These are phyloP conservation scores for Drosophila ercepeae DNA, from an alignment of 1,140 invertebrate species.

Conservation along the genomic window DNA sequence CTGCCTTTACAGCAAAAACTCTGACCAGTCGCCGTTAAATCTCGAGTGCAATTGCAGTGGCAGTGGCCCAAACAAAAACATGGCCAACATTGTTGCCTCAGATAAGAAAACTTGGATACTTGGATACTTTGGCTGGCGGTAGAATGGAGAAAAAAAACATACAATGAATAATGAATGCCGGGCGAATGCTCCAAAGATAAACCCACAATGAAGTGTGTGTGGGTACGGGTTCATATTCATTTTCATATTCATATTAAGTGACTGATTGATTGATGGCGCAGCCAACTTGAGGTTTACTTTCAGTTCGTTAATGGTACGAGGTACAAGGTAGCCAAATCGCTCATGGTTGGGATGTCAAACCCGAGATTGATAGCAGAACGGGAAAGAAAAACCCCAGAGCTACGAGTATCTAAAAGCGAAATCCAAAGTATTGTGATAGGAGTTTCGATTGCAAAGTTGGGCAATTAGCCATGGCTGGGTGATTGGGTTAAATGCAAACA, in stretches of 20 bases:
- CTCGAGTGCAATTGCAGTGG: constrained; percentile 16
- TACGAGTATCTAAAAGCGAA: constrained; percentile 23
- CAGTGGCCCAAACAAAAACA: constrained; percentile 31
- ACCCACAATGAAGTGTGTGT: constrained; percentile 24
- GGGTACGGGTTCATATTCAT: constrained; percentile 25
- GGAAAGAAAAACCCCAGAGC: constrained; percentile 24
- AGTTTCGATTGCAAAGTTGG: constrained; percentile 12
- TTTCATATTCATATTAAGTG: constrained; percentile 53
- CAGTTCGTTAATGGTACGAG: constrained; percentile 17
- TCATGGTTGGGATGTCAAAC: constrained; percentile 30
- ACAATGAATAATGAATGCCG: constrained; percentile 45
- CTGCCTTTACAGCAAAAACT: constrained; percentile 17
- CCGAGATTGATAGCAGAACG: constrained; percentile 39
- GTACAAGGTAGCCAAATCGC: constrained; percentile 24
- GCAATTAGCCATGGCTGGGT: constrained; percentile 5
- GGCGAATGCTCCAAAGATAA: constrained; percentile 42
- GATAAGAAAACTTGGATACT: constrained; percentile 34
- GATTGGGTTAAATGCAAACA: not conserved
- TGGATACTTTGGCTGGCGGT: constrained; percentile 1
- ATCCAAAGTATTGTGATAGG: constrained; percentile 20
- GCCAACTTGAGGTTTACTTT: constrained; percentile 25
- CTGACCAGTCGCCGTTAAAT: not conserved
- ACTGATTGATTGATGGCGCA: constrained; percentile 50
- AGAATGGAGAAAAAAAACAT: constrained; percentile 15
- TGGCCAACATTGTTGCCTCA: constrained; percentile 39